Base-by-base conservation (phyloP, 2,113 vertebrate species). In the Ardeotis arabs region DNA sequence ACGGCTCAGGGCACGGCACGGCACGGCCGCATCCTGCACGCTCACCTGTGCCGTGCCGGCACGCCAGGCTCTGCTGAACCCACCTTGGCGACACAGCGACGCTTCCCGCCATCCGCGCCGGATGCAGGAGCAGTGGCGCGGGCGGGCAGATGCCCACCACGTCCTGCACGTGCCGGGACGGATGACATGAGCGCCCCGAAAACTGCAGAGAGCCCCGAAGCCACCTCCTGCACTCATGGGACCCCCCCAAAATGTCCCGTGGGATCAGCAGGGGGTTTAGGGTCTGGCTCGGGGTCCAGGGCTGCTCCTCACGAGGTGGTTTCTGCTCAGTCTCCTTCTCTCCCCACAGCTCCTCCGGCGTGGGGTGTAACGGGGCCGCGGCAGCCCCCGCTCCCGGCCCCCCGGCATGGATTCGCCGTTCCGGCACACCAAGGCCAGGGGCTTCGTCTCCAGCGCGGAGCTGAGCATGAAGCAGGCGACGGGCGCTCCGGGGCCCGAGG, bases 361-460 rank as follows among this genome's bases (percentile, higher is more conserved):
- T 3, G 6, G 59, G 45, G 80, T 19, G n/a, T 6, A 23, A 4
- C 10, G 9, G 85, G 56, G 11, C 11, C 3, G 0, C 10, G 16
- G 69, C 52, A 59, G 24, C 8, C 45, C 89, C 45, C 53, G 28
- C 14, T 50, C 15, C 22, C 44, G 9, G 11, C 8, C 22, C 58
- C 1, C 41, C 17, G 3, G 52, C 73, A 95, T 95, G 94, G 93
- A 95, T 10, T 14, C 76, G 0, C 16, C 89, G 0, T 19, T 75
- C 39, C 35, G 44, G 28, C 96, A 27, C 37, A 1, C 50, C 94
- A 25, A 70, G 77, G 10, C 84, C 50, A 14, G 93, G 84, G 89
- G 28, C 60, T 87, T 91, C 70, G 76, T 88, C 77, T 96, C 98
- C 85, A 99, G 94, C 45, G 83, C 97, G 35, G 98, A 76, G 14